These are phyloP conservation scores for Oceanodroma tethys DNA, from an alignment of 2,113 vertebrate species.

Conservation along the genomic window DNA sequence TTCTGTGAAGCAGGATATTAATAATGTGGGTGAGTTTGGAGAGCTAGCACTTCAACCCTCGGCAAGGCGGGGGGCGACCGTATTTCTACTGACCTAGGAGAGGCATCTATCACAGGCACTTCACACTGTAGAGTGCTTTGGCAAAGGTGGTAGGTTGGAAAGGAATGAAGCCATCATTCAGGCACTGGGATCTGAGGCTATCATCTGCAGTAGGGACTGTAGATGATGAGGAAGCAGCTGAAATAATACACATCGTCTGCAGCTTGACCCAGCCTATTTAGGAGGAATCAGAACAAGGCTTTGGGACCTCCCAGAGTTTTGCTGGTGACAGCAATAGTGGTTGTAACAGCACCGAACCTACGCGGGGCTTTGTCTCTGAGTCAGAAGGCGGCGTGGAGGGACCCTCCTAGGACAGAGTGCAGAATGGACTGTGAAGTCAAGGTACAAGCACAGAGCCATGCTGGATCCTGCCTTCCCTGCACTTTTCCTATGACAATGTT, in stretches of 20 bases:
- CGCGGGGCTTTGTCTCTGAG: neutral
- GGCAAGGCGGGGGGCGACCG: neutral
- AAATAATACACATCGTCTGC: neutral
- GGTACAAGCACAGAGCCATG: neutral
- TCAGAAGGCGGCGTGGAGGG: neutral
- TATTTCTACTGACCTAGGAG: neutral
- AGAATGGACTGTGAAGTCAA: neutral
- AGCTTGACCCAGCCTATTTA: neutral
- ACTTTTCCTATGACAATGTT: neutral
- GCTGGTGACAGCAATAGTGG: neutral
- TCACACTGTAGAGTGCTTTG: neutral
- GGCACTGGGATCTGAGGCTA: neutral
- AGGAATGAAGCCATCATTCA: neutral
- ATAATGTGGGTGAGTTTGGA: neutral
- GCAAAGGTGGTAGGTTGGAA: neutral
- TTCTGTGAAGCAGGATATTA: neutral
- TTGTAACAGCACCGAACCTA: neutral
- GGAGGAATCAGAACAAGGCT: neutral
- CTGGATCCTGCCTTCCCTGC: neutral
- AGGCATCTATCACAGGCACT: neutral
- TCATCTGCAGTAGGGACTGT: neutral
- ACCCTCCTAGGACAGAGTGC: neutral
- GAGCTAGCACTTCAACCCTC: neutral
- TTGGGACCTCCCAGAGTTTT: neutral
- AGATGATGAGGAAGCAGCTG: neutral